A percentile compares a stretch with the other conserved stretches of the same genome.
These are phyloP conservation scores for Zelleria hepariella DNA, from an alignment of 2,888 invertebrate genomes.

Conservation along the genomic window DNA sequence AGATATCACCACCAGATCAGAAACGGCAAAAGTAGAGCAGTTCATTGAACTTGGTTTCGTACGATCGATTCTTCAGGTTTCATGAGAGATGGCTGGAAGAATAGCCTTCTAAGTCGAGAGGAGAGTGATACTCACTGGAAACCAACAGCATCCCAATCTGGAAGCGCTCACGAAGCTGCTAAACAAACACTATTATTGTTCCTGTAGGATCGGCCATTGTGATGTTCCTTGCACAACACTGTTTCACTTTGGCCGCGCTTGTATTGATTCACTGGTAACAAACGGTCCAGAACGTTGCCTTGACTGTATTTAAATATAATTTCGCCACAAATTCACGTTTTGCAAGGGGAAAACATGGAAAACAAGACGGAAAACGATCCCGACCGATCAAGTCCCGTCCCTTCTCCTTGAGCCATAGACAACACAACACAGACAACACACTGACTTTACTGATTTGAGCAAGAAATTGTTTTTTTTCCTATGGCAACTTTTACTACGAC, in stretches of 20 bases:
- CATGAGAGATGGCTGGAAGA: background rate
- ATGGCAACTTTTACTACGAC: background rate
- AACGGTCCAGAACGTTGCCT: slow-evolving; percentile 3
- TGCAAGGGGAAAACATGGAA: slow-evolving; percentile 22
- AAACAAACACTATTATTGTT: slow-evolving; percentile 44
- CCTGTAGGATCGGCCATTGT: slow-evolving; percentile 45
- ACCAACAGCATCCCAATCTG: slow-evolving; percentile 39
- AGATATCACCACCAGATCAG: background rate
- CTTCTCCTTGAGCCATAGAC: slow-evolving; percentile 14
- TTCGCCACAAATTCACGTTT: background rate
- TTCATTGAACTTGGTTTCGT: background rate
- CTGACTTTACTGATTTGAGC: too few relatives aligned
- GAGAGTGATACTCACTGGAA: slow-evolving; percentile 34
- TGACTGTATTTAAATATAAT: slow-evolving; percentile 36
- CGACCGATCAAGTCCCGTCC: slow-evolving; percentile 34
- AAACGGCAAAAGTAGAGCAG: background rate
- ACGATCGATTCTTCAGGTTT: background rate
- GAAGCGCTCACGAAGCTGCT: slow-evolving; percentile 26
- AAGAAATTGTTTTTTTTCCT: background rate
- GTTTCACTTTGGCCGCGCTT: slow-evolving; percentile 25
- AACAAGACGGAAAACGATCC: slow-evolving; percentile 34
- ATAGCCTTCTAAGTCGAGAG: background rate
- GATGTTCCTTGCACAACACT: slow-evolving; percentile 35
- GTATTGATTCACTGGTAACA: background rate
- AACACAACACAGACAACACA: too few relatives aligned